phyloP scores from a whole-genome alignment of 2,888 invertebrate species.

The Rhodophaea formosa region DNA sequence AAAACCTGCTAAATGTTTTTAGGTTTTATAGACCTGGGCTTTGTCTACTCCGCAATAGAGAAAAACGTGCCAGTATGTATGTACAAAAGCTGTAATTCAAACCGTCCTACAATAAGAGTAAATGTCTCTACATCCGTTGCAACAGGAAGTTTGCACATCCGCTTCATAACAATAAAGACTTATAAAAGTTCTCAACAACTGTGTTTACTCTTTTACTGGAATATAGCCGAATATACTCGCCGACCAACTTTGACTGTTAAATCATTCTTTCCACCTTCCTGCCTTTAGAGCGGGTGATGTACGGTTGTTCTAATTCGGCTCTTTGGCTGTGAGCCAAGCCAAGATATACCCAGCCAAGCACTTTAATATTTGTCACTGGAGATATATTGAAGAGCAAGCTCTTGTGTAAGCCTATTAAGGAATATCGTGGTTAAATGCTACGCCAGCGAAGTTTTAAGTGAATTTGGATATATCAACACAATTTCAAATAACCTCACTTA shows the following conservation, averaged over 20 bases:
- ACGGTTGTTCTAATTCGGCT: constrained; percentile 57
- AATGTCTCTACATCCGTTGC: no score
- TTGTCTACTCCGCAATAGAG: no score
- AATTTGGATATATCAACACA: no score
- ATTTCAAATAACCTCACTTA: no score
- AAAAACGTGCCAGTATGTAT: no score
- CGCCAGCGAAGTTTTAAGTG: no score
- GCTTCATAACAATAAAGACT: not conserved
- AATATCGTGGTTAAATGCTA: not conserved
- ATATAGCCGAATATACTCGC: constrained; percentile 11
- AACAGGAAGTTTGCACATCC: no score
- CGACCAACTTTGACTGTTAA: constrained; percentile 15
- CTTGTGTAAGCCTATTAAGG: constrained; percentile 9
- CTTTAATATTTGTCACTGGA: constrained; percentile 19
- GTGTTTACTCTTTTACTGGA: not conserved
- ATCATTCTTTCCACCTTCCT: constrained; percentile 37
- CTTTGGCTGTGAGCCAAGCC: constrained; percentile 45
- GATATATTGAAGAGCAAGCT: constrained; percentile 17
- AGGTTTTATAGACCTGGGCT: no score
- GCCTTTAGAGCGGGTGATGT: constrained; percentile 56
- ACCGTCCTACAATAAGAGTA: no score
- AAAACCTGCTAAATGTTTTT: no score
- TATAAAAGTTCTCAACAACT: not conserved
- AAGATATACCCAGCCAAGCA: constrained; percentile 8
- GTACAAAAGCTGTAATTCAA: no score